A percentile compares a stretch with the other conserved stretches of the same genome.
Conservation (phyloP, 2,888 invertebrate genomes). For the Caradrina clavipalpis region DNA sequence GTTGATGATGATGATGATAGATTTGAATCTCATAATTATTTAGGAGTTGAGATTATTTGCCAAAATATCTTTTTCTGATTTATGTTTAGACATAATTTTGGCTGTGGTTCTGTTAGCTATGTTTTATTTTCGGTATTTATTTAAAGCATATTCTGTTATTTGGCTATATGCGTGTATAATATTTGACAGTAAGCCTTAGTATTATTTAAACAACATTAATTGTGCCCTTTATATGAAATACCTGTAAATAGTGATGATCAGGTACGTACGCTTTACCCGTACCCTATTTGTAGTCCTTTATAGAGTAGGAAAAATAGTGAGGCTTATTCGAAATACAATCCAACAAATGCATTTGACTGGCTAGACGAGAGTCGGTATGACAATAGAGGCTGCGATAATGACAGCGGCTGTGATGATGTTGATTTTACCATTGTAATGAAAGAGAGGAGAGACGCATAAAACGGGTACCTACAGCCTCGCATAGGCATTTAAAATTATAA, state of each 20-base stretch:
- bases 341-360: conserved; percentile 5
- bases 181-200: not conserved
- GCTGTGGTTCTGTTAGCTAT: conserved; percentile 10
- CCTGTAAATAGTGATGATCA: too few relatives aligned
- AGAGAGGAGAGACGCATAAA: not conserved
- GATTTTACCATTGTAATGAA: conserved; percentile 24
- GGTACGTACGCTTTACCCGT: too few relatives aligned
- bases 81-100: conserved; percentile 38
- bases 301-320: not conserved
- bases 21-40: not conserved
- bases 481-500: conserved; percentile 8
- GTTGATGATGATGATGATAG: conserved; percentile 17
- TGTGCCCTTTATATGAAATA: too few relatives aligned
- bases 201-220: too few relatives aligned
- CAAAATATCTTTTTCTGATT: conserved; percentile 20
- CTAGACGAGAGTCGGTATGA: conserved; percentile 11
- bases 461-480: not conserved
- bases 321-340: not conserved
- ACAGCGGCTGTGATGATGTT: conserved; percentile 5
- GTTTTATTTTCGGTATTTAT: conserved; percentile 3
- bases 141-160: conserved; percentile 7
- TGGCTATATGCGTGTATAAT: too few relatives aligned
- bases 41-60: not conserved
- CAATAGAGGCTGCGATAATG: conserved; percentile 24
- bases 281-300: not conserved